Evolutionary conservation across 1,140 invertebrate species (phyloP), one percentile per base, ranked within the genome.

Genomic region (Andrena cerasifolii): DNA sequence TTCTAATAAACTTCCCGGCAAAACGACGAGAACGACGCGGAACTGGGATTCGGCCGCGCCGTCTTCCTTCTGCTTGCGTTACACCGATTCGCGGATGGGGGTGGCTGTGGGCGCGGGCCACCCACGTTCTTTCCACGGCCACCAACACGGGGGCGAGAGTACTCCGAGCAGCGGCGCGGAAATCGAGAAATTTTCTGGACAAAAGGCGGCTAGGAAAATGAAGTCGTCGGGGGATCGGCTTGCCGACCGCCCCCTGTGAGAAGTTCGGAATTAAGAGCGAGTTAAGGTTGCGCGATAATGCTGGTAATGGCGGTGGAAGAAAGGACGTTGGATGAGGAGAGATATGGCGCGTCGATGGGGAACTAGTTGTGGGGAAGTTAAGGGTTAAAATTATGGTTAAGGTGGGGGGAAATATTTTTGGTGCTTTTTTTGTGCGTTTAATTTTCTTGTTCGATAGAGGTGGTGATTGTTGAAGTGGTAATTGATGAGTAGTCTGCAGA

Each of bases 1-100:
- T 81, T 74, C 76, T 75, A 78, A 85, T 87, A 83, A 86, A 87
- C 58, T 86, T 85, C 36, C 16, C 24, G 56, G 53, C 49, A 67
- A 85, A 83, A 73, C 68, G 71, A 71, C 40, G 53, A 51, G 56
- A 26, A 33, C 47, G 61, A 72, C 67, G 79, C 61, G 63, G 82
- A 83, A 79, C 58, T 47, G 56, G 24, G 40, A 59, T 71, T 61
- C 65, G 65, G 14, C 14, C 7, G 21, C 24, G 10, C 14, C 24
- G 28, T 59, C 40, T 28, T 49, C 31, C 45, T 49, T n/a, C 56
- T 24, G 43, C 56, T 61, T 49, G 61, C 28, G 68, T 51, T 61
- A 56, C 56, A 59, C 36, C 10, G 40, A 49, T 6, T 21, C 3
- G 1, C 14, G 10, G 12, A 0, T 0, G 2, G 2, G 24, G n/a